A percentile compares a stretch with the other conserved stretches of the same genome.
These are phyloP conservation scores for Drosophila burlai DNA, from an alignment of 1,140 invertebrate species.

Conservation along the genomic window DNA sequence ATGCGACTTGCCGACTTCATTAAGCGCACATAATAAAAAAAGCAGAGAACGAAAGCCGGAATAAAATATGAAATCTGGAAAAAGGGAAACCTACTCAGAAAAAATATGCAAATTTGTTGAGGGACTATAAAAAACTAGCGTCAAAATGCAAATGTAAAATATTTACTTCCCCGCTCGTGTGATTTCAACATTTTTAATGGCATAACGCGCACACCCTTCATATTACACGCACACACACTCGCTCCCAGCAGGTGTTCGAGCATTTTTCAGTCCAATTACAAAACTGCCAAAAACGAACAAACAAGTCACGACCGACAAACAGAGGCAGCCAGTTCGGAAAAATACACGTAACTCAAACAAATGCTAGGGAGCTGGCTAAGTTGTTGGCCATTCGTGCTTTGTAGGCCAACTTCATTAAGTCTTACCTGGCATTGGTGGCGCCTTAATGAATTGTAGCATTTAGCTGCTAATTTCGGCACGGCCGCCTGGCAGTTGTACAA, in stretches of 20 bases:
- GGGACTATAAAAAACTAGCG: constrained; percentile 73
- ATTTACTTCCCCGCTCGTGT: constrained; percentile 76
- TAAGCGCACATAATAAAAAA: constrained; percentile 63
- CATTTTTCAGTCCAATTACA: constrained; percentile 74
- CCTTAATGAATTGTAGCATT: constrained; percentile 73
- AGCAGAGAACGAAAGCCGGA: constrained; percentile 32
- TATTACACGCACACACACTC: constrained; percentile 2
- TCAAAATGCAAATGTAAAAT: constrained; percentile 83
- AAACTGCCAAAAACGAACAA: constrained; percentile 67
- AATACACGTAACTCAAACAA: constrained; percentile 44
- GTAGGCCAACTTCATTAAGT: constrained; percentile 79
- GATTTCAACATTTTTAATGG: constrained; percentile 80
- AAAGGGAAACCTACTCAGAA: constrained; percentile 26
- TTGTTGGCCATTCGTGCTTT: constrained; percentile 50
- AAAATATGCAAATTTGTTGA: constrained; percentile 75
- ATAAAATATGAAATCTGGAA: constrained; percentile 52
- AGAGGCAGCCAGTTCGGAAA: constrained; percentile 16
- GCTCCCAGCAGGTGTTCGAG: constrained; percentile 67
- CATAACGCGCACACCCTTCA: constrained; percentile 48
- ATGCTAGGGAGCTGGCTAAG: background rate
- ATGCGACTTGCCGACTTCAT: constrained; percentile 67
- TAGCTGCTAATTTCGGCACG: constrained; percentile 58
- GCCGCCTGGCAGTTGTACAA: constrained; percentile 31
- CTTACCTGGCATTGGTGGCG: constrained; percentile 44
- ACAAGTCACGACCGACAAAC: constrained; percentile 15